Conservation (phyloP, 2,888 invertebrate species). For the Melieria picta region DNA sequence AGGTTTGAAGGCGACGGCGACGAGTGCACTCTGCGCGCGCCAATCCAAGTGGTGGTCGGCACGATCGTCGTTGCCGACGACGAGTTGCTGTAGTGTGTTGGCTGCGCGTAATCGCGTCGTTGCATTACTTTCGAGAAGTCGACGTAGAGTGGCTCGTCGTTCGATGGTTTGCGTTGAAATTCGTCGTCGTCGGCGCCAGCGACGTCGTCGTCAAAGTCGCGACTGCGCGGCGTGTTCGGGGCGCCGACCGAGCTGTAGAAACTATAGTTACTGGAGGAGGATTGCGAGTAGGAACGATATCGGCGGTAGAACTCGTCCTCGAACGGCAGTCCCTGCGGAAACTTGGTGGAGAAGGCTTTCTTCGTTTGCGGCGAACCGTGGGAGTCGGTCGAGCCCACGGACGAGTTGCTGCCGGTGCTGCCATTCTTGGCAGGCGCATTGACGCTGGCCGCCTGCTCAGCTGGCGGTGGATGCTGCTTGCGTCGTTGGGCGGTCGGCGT, state of each 20-base stretch:
- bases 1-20: constrained; percentile 22
- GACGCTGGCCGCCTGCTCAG: constrained; percentile 10
- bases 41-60: constrained; percentile 50
- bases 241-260: constrained; percentile 61
- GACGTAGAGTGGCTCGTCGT: constrained; percentile 65
- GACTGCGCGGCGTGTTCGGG: constrained; percentile 44
- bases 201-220: constrained; percentile 40
- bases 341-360: constrained; percentile 64
- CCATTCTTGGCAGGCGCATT: constrained; percentile 41
- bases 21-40: constrained; percentile 39
- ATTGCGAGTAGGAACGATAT: constrained; percentile 63
- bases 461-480: constrained; percentile 26
- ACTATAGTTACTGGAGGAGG: constrained; percentile 65
- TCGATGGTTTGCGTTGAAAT: constrained; percentile 64
- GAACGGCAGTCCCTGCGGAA: constrained; percentile 65
- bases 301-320: constrained; percentile 64
- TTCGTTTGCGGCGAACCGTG: constrained; percentile 61
- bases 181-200: constrained; percentile 55
- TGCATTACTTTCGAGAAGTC: constrained; percentile 65
- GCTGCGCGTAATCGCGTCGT: constrained; percentile 37
- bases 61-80: constrained; percentile 26
- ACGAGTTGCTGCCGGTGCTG: constrained; percentile 52
- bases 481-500: constrained; percentile 15
- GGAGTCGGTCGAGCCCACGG: constrained; percentile 58
- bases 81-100: constrained; percentile 38